phyloP scores from a whole-genome alignment of 2,113 vertebrate species.

The Pelodiscus sinensis region DNA sequence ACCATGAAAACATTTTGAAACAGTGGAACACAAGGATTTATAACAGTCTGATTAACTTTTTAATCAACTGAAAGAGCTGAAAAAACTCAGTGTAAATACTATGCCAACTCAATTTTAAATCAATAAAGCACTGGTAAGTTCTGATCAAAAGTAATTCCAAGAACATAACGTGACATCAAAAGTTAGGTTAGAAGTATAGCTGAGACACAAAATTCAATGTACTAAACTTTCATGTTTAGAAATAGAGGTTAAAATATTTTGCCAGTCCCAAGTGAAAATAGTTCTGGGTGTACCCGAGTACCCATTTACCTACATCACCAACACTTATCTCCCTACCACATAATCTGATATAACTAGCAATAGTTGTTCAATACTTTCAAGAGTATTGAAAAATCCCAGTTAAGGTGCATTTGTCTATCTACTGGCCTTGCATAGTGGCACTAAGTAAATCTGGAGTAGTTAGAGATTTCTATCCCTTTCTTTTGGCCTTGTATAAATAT shows the following conservation, averaged over 20 bases:
- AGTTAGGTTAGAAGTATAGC: not conserved
- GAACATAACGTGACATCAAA: conserved; percentile 58
- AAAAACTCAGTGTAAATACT: conserved; percentile 10
- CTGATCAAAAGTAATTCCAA: conserved; percentile 55
- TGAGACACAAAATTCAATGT: conserved; percentile 36
- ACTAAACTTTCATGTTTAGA: conserved; percentile 32
- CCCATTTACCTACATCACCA: not conserved
- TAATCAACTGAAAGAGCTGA: conserved; percentile 53
- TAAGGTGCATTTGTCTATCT: not conserved
- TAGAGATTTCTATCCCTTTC: not conserved
- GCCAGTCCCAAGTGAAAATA: not conserved
- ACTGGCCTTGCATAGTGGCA: not conserved
- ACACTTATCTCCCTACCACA: not conserved
- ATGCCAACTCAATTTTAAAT: conserved; percentile 57
- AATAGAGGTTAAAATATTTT: conserved; percentile 4
- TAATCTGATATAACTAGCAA: not conserved
- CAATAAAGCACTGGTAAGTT: conserved; percentile 59
- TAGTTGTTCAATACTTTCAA: not conserved
- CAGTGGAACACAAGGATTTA: conserved; percentile 19
- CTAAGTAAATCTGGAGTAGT: not conserved
- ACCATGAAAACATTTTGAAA: conserved; percentile 7
- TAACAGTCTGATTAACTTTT: conserved; percentile 41
- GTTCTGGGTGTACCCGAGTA: not conserved
- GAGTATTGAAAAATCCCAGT: not conserved
- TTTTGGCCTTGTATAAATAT: not conserved